Base-by-base conservation (phyloP, 2,797 vertebrate species). In the Danio tinwini region DNA sequence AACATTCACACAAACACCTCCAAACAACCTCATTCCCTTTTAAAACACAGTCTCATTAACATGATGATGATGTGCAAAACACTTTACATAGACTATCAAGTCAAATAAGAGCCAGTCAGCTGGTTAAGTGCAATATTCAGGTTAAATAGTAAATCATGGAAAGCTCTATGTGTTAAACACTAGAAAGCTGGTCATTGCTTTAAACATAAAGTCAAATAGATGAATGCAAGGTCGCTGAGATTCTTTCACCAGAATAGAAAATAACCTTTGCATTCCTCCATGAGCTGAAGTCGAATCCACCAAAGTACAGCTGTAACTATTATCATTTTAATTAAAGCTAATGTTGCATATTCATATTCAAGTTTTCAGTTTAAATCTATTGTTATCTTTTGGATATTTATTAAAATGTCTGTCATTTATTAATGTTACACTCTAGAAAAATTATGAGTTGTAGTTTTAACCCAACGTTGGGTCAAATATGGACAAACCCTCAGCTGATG, bases 41-140 rank as follows among this genome's bases (percentile, higher is more conserved):
- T 11, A 69, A 52, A 63, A 63, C 61, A 44, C 40, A 44, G 44
- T 42, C 17, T 40, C 37, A 16, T 1, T 19, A 58, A 58, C 55
- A 29, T 62, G 39, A 47, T 14, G 21, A 65, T 14, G 17, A 67
- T 49, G 64, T 67, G 45, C 64, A 68, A 68, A 63, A 65, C 11
- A 9, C 44, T 67, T 3, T 29, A 49, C 47, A 69, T 4, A 13
- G 37, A 4, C 21, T 3, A 14, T 7, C 44, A n/a, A 10, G 37
- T 6, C 21, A 49, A 49, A 29, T 13, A 14, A 49, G 19, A 19
- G 4, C n/a, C 12, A 44, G 17, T 21, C 21, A n/a, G 6, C 53
- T 29, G 29, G 1, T 10, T 9, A 10, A 5, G 21, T 37, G 55
- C 11, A 29, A 29, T 29, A 6, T 29, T 29, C 21, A 59, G 12